These are phyloP conservation scores for Melanerpes formicivorus DNA, from an alignment of 2,113 vertebrate genomes.

Conservation along the genomic window DNA sequence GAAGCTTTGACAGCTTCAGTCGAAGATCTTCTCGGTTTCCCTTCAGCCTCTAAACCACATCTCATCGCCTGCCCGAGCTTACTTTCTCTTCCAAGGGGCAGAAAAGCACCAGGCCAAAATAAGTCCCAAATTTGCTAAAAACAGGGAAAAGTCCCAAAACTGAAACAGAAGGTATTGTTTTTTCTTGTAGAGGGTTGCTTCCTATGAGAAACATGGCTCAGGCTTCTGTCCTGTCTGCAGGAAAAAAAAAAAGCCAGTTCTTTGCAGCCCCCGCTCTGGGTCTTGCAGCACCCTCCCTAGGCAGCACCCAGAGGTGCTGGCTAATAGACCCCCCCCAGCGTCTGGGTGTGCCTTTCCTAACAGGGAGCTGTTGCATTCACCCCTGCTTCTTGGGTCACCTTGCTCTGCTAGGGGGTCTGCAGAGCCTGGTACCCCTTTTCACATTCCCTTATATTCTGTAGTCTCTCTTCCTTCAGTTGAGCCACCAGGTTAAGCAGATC, in stretches of 20 bases:
- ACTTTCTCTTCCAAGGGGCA: not conserved
- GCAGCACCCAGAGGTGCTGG: not conserved
- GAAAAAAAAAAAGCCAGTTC: not conserved
- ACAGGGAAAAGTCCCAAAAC: not conserved
- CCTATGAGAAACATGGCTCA: not conserved
- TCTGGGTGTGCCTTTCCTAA: not conserved
- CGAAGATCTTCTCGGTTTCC: not conserved
- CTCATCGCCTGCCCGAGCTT: not conserved
- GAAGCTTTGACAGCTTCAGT: fast-evolving
- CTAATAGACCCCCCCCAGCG: fast-evolving
- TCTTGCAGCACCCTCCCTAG: fast-evolving
- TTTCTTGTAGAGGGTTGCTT: not conserved
- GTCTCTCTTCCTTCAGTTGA: too few species aligned
- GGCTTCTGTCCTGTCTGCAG: not conserved
- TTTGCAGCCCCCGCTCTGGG: not conserved
- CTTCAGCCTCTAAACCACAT: not conserved
- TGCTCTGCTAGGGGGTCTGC: too few species aligned
- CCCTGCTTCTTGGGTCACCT: too few species aligned
- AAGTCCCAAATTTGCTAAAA: not conserved
- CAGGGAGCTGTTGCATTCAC: too few species aligned
- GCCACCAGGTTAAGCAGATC: too few species aligned
- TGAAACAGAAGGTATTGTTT: not conserved
- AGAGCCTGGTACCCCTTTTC: too few species aligned
- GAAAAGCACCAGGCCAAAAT: not conserved
- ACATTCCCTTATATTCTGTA: too few species aligned